Conservation (phyloP, 2,888 invertebrate genomes). For the Brenthis daphne region DNA sequence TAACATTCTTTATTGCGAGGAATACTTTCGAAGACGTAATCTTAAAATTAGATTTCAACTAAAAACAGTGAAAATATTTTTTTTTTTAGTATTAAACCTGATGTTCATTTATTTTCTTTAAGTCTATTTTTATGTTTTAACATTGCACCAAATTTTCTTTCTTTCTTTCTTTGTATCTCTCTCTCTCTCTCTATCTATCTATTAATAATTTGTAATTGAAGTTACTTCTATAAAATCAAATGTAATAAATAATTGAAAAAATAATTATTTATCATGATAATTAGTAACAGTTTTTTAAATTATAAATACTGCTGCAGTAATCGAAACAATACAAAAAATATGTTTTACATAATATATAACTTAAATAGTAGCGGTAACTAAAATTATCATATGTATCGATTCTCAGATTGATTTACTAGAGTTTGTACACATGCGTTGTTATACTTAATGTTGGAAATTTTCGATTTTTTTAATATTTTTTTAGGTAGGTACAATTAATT, state of each 20-base stretch:
- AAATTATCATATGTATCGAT: constrained; percentile 1
- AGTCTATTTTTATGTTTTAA: neutral
- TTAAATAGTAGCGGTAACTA: constrained; percentile 12
- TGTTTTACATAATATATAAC: too few relatives aligned
- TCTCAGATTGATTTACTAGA: constrained; percentile 10
- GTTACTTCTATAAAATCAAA: neutral
- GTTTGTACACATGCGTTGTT: too few relatives aligned
- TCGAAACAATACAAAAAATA: too few relatives aligned
- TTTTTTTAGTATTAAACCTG: neutral
- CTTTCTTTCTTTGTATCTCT: too few relatives aligned
- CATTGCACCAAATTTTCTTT: neutral
- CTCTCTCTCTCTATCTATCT: too few relatives aligned
- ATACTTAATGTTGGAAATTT: too few relatives aligned
- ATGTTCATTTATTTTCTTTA: too few relatives aligned
- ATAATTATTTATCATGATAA: neutral
- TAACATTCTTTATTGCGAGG: constrained; percentile 10
- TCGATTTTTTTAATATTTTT: too few relatives aligned
- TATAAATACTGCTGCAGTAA: constrained; percentile 11
- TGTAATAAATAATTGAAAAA: neutral
- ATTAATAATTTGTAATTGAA: too few relatives aligned
- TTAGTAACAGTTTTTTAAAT: constrained; percentile 3
- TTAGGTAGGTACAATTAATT: too few relatives aligned
- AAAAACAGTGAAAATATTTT: neutral
- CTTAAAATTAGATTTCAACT: neutral
- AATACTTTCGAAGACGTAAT: constrained; percentile 29